A percentile compares a stretch with the other conserved stretches of the same genome.
Evolutionary conservation across 2,113 vertebrate genomes (phyloP).

Genomic region (Dinomys branickii): DNA sequence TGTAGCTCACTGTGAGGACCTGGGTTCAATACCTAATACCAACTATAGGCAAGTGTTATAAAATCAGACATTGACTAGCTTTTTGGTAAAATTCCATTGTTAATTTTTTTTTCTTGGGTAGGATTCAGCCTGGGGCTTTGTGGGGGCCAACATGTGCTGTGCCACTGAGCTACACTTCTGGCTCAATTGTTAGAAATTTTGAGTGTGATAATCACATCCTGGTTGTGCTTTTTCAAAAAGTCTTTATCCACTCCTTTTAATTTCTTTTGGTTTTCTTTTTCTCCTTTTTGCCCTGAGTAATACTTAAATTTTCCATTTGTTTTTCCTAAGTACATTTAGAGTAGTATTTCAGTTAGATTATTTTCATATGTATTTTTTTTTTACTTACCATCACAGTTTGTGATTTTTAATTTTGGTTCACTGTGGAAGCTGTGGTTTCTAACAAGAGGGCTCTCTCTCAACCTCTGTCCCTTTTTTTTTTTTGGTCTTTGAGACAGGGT

Average conservation of each 20-base stretch:
- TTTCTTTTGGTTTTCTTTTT: not conserved
- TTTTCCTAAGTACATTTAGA: not conserved
- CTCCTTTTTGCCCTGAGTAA: not conserved
- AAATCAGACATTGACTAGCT: not conserved
- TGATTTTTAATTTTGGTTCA: not conserved
- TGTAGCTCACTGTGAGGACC: not conserved
- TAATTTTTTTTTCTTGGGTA: too few relatives aligned
- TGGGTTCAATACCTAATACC: not conserved
- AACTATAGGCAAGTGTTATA: not conserved
- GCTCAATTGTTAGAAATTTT: not conserved
- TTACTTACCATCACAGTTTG: not conserved
- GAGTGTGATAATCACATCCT: not conserved
- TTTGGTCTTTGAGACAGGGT: too few relatives aligned
- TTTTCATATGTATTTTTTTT: not conserved
- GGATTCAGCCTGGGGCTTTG: not conserved
- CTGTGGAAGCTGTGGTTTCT: not conserved
- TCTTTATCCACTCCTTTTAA: not conserved
- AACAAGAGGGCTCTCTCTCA: not conserved
- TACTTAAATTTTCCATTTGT: not conserved
- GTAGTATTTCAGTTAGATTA: not conserved
- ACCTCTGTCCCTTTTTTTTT: not conserved
- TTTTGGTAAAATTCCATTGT: not conserved
- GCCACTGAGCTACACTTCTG: not conserved
- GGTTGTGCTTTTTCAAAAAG: slow-evolving; percentile 7
- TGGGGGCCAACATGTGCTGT: not conserved